phyloP scores from a whole-genome alignment of 2,888 invertebrate genomes.

The Drosophila birchii region DNA sequence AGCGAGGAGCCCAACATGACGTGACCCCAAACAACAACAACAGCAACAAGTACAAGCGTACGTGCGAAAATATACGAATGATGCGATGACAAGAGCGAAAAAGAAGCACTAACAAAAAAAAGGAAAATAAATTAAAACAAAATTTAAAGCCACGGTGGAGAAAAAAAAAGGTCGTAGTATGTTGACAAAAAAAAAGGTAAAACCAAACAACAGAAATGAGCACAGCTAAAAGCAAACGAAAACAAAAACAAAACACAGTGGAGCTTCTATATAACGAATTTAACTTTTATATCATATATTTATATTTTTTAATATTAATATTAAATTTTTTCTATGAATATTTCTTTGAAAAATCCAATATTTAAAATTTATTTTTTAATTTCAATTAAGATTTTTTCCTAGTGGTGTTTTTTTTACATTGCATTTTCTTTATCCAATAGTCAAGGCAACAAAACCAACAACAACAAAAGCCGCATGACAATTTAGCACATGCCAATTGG shows the following conservation, averaged over 20 bases:
- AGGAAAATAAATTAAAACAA: background rate
- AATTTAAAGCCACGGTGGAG: slow-evolving; percentile 11
- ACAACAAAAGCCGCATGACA: slow-evolving; percentile 43
- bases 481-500: slow-evolving; percentile 76
- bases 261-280: background rate
- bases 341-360: background rate
- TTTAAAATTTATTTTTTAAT: background rate
- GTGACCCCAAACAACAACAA: slow-evolving; percentile 78
- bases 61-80: slow-evolving; percentile 68
- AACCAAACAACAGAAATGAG: slow-evolving; percentile 21
- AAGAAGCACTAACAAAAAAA: slow-evolving; percentile 27
- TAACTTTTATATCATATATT: no score
- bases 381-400: background rate
- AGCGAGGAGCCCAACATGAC: slow-evolving; percentile 54
- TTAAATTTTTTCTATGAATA: background rate
- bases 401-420: slow-evolving; percentile 9
- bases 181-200: slow-evolving; percentile 23
- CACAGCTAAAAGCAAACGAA: slow-evolving; percentile 30
- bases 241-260: slow-evolving; percentile 30
- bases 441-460: slow-evolving; percentile 42
- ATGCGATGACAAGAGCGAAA: slow-evolving; percentile 58
- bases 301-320: no score
- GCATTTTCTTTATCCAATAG: slow-evolving; percentile 30
- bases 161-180: slow-evolving; percentile 16
- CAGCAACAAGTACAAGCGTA: slow-evolving; percentile 76